A percentile compares a stretch with the other conserved stretches of the same genome.
These are phyloP conservation scores for Ormyrus labotus DNA, from an alignment of 2,888 invertebrate genomes.

Conservation along the genomic window DNA sequence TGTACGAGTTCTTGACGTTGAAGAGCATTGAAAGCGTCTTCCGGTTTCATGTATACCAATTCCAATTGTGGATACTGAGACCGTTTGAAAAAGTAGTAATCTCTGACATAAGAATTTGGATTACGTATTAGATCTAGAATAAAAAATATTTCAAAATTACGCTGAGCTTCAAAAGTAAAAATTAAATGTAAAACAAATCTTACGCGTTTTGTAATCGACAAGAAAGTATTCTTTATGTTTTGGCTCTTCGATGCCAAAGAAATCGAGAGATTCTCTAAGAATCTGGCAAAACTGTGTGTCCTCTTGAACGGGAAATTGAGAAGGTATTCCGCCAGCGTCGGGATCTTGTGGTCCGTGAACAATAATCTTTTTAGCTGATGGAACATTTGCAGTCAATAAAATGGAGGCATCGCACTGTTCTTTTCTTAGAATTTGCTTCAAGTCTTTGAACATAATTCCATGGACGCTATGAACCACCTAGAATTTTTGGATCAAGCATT, in stretches of 20 bases:
- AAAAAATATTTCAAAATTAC: not conserved
- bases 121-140: conserved; percentile 96
- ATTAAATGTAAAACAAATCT: conserved; percentile 71
- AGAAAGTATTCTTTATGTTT: conserved; percentile 93
- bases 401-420: conserved; percentile 99
- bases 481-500: conserved; percentile 49
- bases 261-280: conserved; percentile 95
- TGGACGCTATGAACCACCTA: conserved; percentile 98
- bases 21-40: conserved; percentile 92
- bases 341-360: conserved; percentile 95
- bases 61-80: conserved; percentile 98
- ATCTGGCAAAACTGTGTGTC: conserved; percentile 97
- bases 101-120: conserved; percentile 95
- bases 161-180: not conserved
- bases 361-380: conserved; percentile 98
- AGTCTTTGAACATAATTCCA: conserved; percentile 99
- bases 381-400: conserved; percentile 97
- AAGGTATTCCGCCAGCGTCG: conserved; percentile 96
- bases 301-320: conserved; percentile 98
- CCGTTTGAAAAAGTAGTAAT: conserved; percentile 89
- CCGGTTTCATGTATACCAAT: conserved; percentile 93
- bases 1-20: conserved; percentile 93
- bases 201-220: conserved; percentile 99
- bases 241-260: conserved; percentile 95
- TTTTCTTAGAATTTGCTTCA: conserved; percentile 98